Base-by-base conservation (phyloP, 2,113 vertebrate genomes). In the Gymnogyps californianus region DNA sequence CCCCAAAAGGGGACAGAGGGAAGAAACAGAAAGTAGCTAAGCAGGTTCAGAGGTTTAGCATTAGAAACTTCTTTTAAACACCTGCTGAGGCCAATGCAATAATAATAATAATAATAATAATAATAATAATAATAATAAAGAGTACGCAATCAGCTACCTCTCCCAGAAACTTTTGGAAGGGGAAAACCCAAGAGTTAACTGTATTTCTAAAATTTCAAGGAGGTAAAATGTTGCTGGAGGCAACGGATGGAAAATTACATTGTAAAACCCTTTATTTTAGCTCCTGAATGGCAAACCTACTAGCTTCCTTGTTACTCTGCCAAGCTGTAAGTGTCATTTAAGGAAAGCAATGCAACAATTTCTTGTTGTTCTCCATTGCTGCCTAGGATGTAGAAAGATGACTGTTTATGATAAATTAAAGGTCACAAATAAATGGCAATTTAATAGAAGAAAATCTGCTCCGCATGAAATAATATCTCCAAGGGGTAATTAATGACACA, bases 401-500 rank as follows among this genome's bases (percentile, higher is more conserved):
- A 77, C 49, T 46, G 9, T 90, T 95, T 70, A 58, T 83, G 44
- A 94, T 55, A 88, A 72, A 79, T 47, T 76, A 92, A 95, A 97
- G 75, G 87, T 94, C 79, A 85, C 20, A 70, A 85, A 95, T 77
- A 92, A 49, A 92, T 76, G 61, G 47, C 62, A 94, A 84, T 85
- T 87, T 80, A 96, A 91, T 72, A 83, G 85, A 78, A 52, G 42
- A 52, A 86, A 80, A 92, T 70, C 36, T 66, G 58, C 21, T 76
- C 51, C 70, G 70, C 34, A 8, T 61, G 52, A 49, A 74, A 71
- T 38, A 93, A n/a, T 92, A 82, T 87, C 79, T 79, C 65, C 66
- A 67, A 62, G 59, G 75, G 61, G 78, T 74, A 95, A 88, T 94
- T 96, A 92, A 97, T 84, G 95, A 89, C 32, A 61, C 67, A 93